Evolutionary conservation across 2,888 invertebrate genomes (phyloP), one percentile per base, ranked within the genome.

Genomic region (Drosophila basisetae): DNA sequence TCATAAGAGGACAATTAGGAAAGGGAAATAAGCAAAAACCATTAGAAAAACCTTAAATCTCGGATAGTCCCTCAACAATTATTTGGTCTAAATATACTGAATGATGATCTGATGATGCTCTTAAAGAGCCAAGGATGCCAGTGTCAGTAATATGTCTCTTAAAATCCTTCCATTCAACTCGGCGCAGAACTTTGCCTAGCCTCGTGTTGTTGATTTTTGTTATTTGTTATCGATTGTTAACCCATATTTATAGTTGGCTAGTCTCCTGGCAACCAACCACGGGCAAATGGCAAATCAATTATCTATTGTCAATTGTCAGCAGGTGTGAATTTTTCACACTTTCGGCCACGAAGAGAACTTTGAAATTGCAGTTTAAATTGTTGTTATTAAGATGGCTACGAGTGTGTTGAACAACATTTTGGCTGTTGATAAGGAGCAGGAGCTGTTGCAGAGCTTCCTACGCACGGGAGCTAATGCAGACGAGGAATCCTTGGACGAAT

Each of bases 401-500:
- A 69, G 78, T 35, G 94, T 94, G 43, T 94, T 94, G 47, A 94
- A 94, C 56, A 95, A 95, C 71, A 95, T 96, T 60, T 93, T 96
- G n/a, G 95, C 95, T 63, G 94, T 95, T 37, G 95, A 95, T 54
- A 95, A 96, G 89, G 95, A 96, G 81, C 95, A 96, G 18, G 97
- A 97, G 91, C 95, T 97, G 83, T 92, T 97, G 25, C 96, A 97
- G 93, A 97, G 97, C 91, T 97, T 96, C 91, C 96, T 96, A 22
- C 94, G 97, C 60, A 95, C 96, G 25, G 96, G 95, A 35, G 93
- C 95, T 10, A 95, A 95, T 33, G 94, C 94, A 7, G 95, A 95
- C 49, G 92, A 92, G 9, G 92, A 92, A 22, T 74, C 79, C 0
- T 94, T 94, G 35, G 94, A 94, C 53, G 94, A 95, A 43, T 69